phyloP scores from a whole-genome alignment of 2,888 invertebrate species.

The Erpobdella octoculata region DNA sequence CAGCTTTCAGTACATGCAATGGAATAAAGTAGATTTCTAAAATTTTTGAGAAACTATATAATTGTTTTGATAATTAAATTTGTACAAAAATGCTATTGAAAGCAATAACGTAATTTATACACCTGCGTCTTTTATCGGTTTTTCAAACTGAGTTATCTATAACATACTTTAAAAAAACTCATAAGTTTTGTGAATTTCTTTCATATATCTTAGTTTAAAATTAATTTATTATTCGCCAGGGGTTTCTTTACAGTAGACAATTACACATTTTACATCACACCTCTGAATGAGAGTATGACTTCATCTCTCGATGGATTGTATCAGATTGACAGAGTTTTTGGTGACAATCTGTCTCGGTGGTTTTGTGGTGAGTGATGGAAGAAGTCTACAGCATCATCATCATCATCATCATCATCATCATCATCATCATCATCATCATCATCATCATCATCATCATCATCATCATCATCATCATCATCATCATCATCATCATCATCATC shows the following conservation, averaged over 20 bases:
- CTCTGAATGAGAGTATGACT: not conserved
- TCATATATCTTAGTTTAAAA: not conserved
- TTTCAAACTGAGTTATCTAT: too few species aligned
- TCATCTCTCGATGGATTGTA: not conserved
- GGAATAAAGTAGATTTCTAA: not conserved
- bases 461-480: not conserved
- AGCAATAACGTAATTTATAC: too few species aligned
- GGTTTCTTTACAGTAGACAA: not conserved
- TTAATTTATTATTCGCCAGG: not conserved
- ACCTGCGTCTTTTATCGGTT: too few species aligned
- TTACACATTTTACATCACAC: conserved; percentile 1
- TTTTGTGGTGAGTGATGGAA: conserved; percentile 8
- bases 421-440: conserved; percentile 1
- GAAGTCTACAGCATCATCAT: not conserved
- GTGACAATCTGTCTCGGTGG: not conserved
- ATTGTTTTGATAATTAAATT: too few species aligned
- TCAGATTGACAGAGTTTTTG: not conserved
- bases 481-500: conserved; percentile 1
- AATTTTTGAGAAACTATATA: too few species aligned
- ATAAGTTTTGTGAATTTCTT: too few species aligned
- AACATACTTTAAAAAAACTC: too few species aligned
- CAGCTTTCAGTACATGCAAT: not conserved
- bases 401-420: not conserved
- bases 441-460: not conserved
- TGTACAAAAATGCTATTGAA: too few species aligned